phyloP scores from a whole-genome alignment of 1,140 invertebrate species.

The Sminthurinus signatus region DNA sequence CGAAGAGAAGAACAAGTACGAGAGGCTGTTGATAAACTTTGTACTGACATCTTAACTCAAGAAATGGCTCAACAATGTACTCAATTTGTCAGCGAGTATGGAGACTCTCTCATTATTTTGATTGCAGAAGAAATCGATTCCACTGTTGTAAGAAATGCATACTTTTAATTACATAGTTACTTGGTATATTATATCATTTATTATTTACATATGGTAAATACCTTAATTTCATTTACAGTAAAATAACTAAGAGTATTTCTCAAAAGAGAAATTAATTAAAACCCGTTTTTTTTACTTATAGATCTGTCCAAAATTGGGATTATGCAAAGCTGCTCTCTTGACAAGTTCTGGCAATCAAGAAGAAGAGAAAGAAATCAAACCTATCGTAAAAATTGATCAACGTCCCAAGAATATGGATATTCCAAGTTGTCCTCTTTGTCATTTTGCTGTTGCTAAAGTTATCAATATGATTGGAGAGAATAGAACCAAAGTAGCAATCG shows the following conservation, averaged over 20 bases:
- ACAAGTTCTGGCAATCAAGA: constrained; percentile 23
- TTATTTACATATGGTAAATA: neutral
- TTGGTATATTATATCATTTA: neutral
- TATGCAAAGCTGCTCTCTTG: constrained; percentile 50
- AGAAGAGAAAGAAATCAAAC: constrained; percentile 46
- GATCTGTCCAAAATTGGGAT: constrained; percentile 56
- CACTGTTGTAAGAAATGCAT: constrained; percentile 55
- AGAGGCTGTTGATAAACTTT: constrained; percentile 58
- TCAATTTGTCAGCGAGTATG: constrained; percentile 67
- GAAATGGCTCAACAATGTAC: constrained; percentile 60
- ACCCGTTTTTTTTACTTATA: constrained; percentile 43
- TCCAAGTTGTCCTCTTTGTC: constrained; percentile 63
- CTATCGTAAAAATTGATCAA: constrained; percentile 45
- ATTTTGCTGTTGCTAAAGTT: constrained; percentile 59
- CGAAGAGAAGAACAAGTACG: constrained; percentile 61
- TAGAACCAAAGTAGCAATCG: constrained; percentile 66
- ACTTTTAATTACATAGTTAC: too few species aligned
- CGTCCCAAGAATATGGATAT: constrained; percentile 15
- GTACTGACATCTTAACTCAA: constrained; percentile 56
- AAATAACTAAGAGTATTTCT: neutral
- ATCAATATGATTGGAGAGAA: constrained; percentile 60
- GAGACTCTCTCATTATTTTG: constrained; percentile 65
- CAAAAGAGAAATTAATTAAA: neutral
- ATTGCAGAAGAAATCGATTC: constrained; percentile 76
- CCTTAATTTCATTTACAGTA: too few species aligned